Base-by-base conservation (phyloP, 2,888 invertebrate species). In the Monochamus alternatus region DNA sequence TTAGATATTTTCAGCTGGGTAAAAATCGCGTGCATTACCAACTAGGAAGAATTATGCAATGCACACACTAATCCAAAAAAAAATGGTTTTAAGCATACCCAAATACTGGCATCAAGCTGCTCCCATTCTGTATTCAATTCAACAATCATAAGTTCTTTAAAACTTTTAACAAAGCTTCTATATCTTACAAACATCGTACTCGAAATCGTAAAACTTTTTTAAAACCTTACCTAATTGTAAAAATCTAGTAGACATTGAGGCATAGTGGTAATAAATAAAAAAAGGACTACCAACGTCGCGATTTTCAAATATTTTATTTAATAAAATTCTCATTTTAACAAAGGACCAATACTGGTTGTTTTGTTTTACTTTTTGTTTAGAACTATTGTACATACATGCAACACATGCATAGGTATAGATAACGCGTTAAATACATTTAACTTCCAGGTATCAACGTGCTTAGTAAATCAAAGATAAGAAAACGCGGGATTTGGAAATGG, bases 41-140 rank as follows among this genome's bases (percentile, higher is more conserved):
- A 2, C 8, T 47, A 47, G 47, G 47, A 10, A 47, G 47, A 9
- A 51, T 3, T 51, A 51, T 10, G 51, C 22, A 22, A 22, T 22
- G 22, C 22, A 22, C 22, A 22, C 9, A n/a, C n/a, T 51, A 9
- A 38, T 5, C 7, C 9, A 55, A n/a, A 14, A 14, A 55, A n/a
- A 55, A 55, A 8, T 51, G 55, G 7, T 38, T 7, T 60, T 31
- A 30, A 32, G 10, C 87, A 83, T 87, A 88, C 87, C 87, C 88
- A 87, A 74, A 88, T 87, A 72, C 81, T 80, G 31, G 72, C 74
- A 81, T 88, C 85, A 30, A 87, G 65, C 8, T 59, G 76, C 8
- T 83, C 81, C 87, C 87, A 87, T 78, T 88, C 87, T 7, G 75
- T 63, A 77, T 86, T 82, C 69, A 87, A 76, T 78, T 87, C 86